Base-by-base conservation (phyloP, 1,140 invertebrate species). In the Heliconius hewitsoni region DNA sequence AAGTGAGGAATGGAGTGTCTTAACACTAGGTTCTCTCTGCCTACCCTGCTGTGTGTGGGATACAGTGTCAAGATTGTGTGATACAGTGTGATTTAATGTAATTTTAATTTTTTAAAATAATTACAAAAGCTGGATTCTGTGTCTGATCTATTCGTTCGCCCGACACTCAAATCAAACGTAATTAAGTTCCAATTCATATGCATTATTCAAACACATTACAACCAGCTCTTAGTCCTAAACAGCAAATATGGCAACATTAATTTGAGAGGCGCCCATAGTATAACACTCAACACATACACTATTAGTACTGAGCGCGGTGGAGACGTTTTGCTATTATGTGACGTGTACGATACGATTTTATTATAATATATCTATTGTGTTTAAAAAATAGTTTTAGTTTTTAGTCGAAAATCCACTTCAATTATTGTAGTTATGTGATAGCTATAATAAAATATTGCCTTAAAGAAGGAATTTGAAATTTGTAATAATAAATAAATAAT, bases 231-330 rank as follows among this genome's bases (percentile, higher is more conserved):
- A 66, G 74, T 75, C 30, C 74, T 75, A 70, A 76, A 70, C 37
- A 70, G 74, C 66, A 71, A 79, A 80, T 76, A 80, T 46, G 71
- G 74, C 23, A 46, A 55, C 71, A 76, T 73, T 80, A 73, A 80
- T 80, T 76, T 80, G 60, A 73, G 71, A 80, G 52, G 71, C 52
- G 71, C 39, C 71, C 37, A 52, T 76, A 39, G 9, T 42, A 42
- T 73, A 80, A 66, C 71, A 80, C 39, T 52, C 23, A 23, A 23
- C 23, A 23, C 23, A 23, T 23, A 74, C 66, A 37, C 55, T 80
- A 70, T 80, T 80, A 66, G 79, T 73, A 39, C 39, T n/a, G 2
- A 52, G 79, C 70, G 27, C 39, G 13, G 1, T 37, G 70, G 66
- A 74, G 39, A 42, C 9, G 39, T 42, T 42, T 42, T 42, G 39